These are phyloP conservation scores for Hippocampus comes DNA, from an alignment of 2,113 vertebrate species.

Conservation along the genomic window DNA sequence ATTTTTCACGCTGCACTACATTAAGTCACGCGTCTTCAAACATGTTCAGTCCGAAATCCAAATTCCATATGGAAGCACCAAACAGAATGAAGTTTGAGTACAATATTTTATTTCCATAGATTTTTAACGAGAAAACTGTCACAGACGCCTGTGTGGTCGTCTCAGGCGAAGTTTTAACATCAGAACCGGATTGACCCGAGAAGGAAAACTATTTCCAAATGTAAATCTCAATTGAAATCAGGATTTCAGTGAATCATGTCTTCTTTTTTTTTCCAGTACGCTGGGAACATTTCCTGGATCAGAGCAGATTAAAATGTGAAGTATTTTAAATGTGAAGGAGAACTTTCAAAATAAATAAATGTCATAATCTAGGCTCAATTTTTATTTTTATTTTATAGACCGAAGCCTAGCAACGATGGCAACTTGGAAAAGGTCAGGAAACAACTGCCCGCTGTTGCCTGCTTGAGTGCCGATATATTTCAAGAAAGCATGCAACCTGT, in stretches of 20 bases:
- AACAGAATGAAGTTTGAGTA: not conserved
- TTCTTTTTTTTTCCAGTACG: not conserved
- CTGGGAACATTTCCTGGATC: not conserved
- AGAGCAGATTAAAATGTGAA: not conserved
- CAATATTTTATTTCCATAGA: not conserved
- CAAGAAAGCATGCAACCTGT: not conserved
- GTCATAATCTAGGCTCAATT: no score
- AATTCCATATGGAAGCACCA: not conserved
- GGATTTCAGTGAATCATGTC: not conserved
- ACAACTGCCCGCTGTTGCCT: not conserved
- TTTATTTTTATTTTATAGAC: not conserved
- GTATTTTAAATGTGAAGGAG: not conserved
- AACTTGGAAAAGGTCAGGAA: not conserved
- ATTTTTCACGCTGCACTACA: conserved; percentile 14
- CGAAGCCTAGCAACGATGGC: not conserved
- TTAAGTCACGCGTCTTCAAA: not conserved
- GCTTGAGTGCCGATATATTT: not conserved
- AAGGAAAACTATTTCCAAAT: not conserved
- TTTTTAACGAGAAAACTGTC: not conserved
- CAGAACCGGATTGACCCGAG: not conserved
- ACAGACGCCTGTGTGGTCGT: not conserved
- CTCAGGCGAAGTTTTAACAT: not conserved
- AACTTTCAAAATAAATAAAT: not conserved
- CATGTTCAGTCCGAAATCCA: not conserved
- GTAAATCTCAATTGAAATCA: not conserved